These are phyloP conservation scores for Sphecodes monilicornis DNA, from an alignment of 2,888 invertebrate genomes.

Conservation along the genomic window DNA sequence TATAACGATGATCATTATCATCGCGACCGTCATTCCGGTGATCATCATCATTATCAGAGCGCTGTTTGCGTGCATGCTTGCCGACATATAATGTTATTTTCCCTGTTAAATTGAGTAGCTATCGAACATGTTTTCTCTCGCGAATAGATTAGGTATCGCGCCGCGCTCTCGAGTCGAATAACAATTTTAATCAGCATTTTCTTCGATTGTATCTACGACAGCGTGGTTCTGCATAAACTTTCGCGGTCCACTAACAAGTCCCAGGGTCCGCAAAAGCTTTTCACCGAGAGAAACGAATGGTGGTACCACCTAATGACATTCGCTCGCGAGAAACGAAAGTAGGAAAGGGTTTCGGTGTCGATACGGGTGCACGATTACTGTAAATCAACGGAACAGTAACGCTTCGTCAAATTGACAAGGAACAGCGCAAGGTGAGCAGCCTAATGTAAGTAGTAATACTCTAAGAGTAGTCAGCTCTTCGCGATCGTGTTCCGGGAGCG, in stretches of 20 bases:
- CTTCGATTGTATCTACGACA: not conserved
- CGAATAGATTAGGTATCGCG: not conserved
- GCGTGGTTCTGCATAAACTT: not conserved
- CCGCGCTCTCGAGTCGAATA: not conserved
- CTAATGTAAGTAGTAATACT: conserved; percentile 54
- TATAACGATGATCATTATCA: conserved; percentile 29
- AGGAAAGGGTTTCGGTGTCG: conserved; percentile 32
- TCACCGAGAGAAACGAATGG: not conserved
- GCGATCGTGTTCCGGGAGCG: conserved; percentile 67
- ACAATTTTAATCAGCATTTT: not conserved
- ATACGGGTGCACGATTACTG: not conserved
- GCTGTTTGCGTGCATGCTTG: not conserved
- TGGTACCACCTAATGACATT: not conserved
- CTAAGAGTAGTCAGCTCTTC: conserved; percentile 61
- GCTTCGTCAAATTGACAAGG: conserved; percentile 47
- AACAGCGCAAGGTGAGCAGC: conserved; percentile 45
- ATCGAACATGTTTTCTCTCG: not conserved
- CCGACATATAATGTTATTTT: not conserved
- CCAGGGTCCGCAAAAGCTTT: not conserved
- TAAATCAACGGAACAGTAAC: conserved; percentile 51
- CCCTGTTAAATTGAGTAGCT: conserved; percentile 1
- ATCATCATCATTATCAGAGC: conserved; percentile 41
- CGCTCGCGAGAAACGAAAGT: conserved; percentile 23
- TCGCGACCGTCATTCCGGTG: conserved; percentile 19
- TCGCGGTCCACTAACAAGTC: not conserved